Conservation (phyloP, 2,888 invertebrate genomes). For the Poecilus cupreus region DNA sequence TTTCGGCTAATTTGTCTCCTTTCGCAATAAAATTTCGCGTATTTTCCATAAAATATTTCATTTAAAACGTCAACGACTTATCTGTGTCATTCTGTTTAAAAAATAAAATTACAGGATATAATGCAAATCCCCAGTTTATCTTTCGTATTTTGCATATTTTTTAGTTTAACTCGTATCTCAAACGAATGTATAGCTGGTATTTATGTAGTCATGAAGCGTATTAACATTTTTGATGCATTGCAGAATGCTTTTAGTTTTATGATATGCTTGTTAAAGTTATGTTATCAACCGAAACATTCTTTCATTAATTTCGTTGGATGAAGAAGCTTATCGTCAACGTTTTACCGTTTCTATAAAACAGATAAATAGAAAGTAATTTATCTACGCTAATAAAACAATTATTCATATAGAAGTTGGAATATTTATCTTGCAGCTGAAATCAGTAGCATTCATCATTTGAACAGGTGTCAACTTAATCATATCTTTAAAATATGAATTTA, state of each 20-base stretch:
- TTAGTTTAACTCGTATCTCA: conserved; percentile 29
- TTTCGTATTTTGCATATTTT: conserved; percentile 36
- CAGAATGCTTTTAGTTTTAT: conserved; percentile 33
- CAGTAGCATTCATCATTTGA: neutral
- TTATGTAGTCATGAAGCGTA: conserved; percentile 25
- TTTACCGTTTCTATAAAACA: neutral
- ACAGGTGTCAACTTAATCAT: too few species aligned
- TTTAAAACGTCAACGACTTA: neutral
- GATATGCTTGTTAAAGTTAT: conserved; percentile 4
- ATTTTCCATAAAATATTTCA: neutral
- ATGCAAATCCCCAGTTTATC: conserved; percentile 33
- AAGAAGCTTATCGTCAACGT: neutral
- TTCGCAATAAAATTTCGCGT: too few species aligned
- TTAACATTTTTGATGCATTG: conserved; percentile 38
- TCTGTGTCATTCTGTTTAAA: conserved; percentile 19
- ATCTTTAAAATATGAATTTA: too few species aligned
- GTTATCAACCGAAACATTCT: conserved; percentile 17
- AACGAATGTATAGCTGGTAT: conserved; percentile 29
- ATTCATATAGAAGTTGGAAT: neutral
- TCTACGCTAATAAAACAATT: neutral
- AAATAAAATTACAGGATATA: conserved; percentile 26
- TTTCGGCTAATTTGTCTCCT: too few species aligned
- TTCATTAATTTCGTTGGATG: conserved; percentile 15
- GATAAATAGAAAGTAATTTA: conserved; percentile 2
- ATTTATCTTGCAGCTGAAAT: neutral